phyloP scores from a whole-genome alignment of 2,888 invertebrate genomes.

The Sthenelais limicola region DNA sequence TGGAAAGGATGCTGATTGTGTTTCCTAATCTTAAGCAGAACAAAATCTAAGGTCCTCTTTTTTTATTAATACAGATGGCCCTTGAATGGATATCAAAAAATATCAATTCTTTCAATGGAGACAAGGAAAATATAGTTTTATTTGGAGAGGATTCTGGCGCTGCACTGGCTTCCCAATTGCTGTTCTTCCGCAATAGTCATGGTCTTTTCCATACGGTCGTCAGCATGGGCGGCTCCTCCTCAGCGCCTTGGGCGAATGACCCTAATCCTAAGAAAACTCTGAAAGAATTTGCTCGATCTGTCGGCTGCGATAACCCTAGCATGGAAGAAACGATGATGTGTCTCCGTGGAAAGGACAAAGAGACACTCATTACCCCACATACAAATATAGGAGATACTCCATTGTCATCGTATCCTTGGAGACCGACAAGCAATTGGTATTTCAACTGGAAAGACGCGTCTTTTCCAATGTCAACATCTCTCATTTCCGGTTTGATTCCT shows the following conservation, averaged over 20 bases:
- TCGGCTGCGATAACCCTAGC: background rate
- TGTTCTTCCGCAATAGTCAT: background rate
- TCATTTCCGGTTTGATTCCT: background rate
- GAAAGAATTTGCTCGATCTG: background rate
- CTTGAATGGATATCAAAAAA: constrained; percentile 5
- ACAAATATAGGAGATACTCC: too few species aligned
- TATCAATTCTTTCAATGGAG: background rate
- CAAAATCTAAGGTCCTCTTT: background rate
- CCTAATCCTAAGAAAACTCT: background rate
- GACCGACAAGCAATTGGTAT: background rate
- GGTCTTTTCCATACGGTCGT: background rate
- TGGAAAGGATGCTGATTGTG: too few species aligned
- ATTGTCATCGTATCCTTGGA: constrained; percentile 14
- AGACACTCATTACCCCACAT: too few species aligned
- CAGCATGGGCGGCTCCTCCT: background rate
- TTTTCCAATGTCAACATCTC: background rate
- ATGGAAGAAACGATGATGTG: background rate
- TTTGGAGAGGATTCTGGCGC: constrained; percentile 4
- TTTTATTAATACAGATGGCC: constrained; percentile 15
- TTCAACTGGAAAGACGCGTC: background rate
- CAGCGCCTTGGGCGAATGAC: constrained; percentile 15
- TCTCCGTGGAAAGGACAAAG: background rate
- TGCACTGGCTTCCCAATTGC: background rate
- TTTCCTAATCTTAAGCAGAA: too few species aligned
- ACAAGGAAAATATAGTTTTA: background rate